phyloP scores from a whole-genome alignment of 2,113 vertebrate species.

The Clarias batrachus region DNA sequence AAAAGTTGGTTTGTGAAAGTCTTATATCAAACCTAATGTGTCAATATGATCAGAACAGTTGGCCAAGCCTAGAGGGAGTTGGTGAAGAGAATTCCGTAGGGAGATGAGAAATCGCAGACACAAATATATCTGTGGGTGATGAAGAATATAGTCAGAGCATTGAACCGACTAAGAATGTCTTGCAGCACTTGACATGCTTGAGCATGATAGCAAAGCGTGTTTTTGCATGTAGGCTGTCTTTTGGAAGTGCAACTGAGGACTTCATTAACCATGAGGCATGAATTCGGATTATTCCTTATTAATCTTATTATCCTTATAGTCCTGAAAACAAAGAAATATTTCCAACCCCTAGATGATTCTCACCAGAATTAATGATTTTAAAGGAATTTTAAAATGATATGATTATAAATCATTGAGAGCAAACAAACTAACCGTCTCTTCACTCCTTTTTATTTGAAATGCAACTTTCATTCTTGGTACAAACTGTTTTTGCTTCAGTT shows the following conservation, averaged over 20 bases:
- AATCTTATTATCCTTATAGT: not conserved
- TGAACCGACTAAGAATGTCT: slow-evolving; percentile 13
- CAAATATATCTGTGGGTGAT: slow-evolving; percentile 15
- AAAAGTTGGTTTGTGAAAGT: not conserved
- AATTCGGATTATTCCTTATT: not conserved
- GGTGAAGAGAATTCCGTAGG: not conserved
- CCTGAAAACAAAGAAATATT: not conserved
- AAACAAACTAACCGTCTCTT: not conserved
- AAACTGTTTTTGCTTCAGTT: not conserved
- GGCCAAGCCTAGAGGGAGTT: not conserved
- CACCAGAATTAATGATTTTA: not conserved
- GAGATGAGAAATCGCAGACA: slow-evolving; percentile 13
- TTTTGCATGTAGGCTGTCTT: slow-evolving; percentile 25
- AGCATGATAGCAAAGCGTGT: slow-evolving; percentile 16
- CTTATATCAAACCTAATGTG: slow-evolving; percentile 1
- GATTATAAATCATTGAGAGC: not conserved
- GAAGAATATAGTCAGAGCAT: slow-evolving; percentile 21
- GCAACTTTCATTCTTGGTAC: not conserved
- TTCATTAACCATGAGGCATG: not conserved
- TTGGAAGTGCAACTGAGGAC: not conserved
- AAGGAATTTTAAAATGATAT: not conserved
- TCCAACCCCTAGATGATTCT: not conserved
- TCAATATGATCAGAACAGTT: not conserved
- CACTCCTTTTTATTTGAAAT: not conserved
- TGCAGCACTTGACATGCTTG: slow-evolving; percentile 13